phyloP scores from a whole-genome alignment of 53 echinoderm and acorn worm genomes.

The Zoroaster sp. region DNA sequence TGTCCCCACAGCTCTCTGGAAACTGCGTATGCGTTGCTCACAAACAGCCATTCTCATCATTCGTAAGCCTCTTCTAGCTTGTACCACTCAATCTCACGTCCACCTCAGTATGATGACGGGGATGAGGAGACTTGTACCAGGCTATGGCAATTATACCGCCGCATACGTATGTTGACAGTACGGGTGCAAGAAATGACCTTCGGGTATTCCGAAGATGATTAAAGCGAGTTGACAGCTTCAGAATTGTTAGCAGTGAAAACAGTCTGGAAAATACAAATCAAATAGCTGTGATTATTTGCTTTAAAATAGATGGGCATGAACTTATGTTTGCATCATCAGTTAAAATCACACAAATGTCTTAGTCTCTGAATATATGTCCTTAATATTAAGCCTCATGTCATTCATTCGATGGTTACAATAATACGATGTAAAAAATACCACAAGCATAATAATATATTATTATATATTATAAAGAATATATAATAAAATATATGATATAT shows the following conservation, averaged over 20 bases:
- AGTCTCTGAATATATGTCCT: too few relatives aligned
- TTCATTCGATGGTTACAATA: too few relatives aligned
- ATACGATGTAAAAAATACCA: too few relatives aligned
- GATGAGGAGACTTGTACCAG: neutral
- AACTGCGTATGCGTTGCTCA: neutral
- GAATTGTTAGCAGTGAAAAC: neutral
- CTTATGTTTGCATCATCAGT: too few relatives aligned
- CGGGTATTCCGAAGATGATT: neutral
- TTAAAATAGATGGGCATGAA: too few relatives aligned
- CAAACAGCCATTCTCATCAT: neutral
- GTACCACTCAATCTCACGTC: neutral
- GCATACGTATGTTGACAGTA: slow-evolving; percentile 6
- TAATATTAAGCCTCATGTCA: too few relatives aligned
- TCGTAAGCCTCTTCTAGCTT: neutral
- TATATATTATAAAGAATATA: too few relatives aligned
- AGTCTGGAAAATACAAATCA: neutral
- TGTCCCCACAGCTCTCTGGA: neutral
- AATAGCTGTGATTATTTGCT: too few relatives aligned
- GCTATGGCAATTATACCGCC: slow-evolving; percentile 10
- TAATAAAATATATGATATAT: too few relatives aligned
- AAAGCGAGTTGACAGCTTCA: slow-evolving; percentile 20
- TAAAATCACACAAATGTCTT: too few relatives aligned
- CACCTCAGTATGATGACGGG: neutral
- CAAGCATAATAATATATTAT: too few relatives aligned
- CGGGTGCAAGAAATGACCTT: slow-evolving; percentile 13